Base-by-base conservation (phyloP, 2,888 invertebrate species). In the Idaea dimidiata region DNA sequence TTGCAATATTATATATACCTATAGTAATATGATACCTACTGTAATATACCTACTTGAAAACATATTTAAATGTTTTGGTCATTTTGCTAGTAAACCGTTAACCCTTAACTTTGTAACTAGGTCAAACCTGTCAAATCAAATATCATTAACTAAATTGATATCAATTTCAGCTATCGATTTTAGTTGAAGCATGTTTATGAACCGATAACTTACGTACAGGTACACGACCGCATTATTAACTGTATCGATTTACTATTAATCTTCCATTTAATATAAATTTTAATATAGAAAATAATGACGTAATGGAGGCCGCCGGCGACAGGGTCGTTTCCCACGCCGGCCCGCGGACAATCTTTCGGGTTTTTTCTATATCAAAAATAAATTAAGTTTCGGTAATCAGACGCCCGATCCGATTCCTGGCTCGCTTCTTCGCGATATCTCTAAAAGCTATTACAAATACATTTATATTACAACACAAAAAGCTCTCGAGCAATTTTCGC, bases 381-480 rank as follows among this genome's bases (percentile, higher is more conserved):
- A 92, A 92, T 92, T 91, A 91, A 90, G 87, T 90, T 92, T 92
- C 74, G 87, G 89, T 91, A 86, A 91, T 90, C 89, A 90, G 90
- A 86, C 87, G 84, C 83, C 43, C 87, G 86, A 72, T 77, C 80
- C 84, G 84, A 86, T 82, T 86, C 79, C 85, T 88, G 87, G 81
- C 86, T 88, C 85, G 89, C 81, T 89, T 83, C 91, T 86, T 91
- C 80, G 91, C 91, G 89, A 91, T 92, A 91, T 91, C 87, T 91
- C 91, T 91, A 91, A 89, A 91, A 91, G 90, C 91, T 91, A 91
- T 91, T 91, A 91, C 92, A 91, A 91, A 92, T 91, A 91, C 91
- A 91, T 91, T 91, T 91, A 91, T 91, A 91, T 88, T 82, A 85
- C 87, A 83, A 79, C 88, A 89, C 89, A 91, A 92, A 92, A 91